Base-by-base conservation (phyloP, 2,113 vertebrate species). In the Periophthalmus modestus region DNA sequence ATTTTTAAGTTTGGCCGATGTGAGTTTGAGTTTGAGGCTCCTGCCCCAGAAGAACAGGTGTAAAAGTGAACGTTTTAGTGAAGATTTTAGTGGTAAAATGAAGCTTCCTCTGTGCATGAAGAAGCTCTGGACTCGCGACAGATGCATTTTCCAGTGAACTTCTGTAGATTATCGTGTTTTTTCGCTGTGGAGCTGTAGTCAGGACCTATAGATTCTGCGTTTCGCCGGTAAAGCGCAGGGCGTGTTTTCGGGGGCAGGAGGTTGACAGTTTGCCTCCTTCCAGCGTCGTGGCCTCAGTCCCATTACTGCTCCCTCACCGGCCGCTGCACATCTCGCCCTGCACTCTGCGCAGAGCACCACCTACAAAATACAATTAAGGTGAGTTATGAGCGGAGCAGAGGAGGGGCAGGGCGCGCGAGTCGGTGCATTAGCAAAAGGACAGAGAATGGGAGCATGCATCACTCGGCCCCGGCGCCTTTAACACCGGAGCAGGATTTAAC, bases 351-450 rank as follows among this genome's bases (percentile, higher is more conserved):
- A 70, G 73, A 84, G 74, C 73, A 55, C 80, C 88, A 86, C 79
- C 86, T 77, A 89, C 80, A 58, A 80, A 88, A 90, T 74, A 86
- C 82, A 87, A 90, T 92, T 89, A 90, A 81, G 74, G 74, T 89
- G 90, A 91, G 88, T 91, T 91, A 91, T 86, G 85, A 75, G 62
- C 74, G 72, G 75, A n/a, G n/a, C 66, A 61, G n/a, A 75, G 75
- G 39, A 77, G 68, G 52, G 72, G 59, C 48, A 69, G 68, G 24
- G 54, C 69, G 57, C 74, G 48, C 48, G 68, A 52, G 55, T n/a
- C 63, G 52, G 54, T 71, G 66, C 59, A 66, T 46, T 65, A 34
- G 52, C 63, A 66, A 63, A n/a, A 66, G 58, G 62, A 39, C 71
- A 77, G 61, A 43, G 57, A 65, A 33, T 54, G 57, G 74, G 70